Evolutionary conservation across 2,113 vertebrate genomes (phyloP), one percentile per base, ranked within the genome.

Genomic region (Apodemus sylvaticus): DNA sequence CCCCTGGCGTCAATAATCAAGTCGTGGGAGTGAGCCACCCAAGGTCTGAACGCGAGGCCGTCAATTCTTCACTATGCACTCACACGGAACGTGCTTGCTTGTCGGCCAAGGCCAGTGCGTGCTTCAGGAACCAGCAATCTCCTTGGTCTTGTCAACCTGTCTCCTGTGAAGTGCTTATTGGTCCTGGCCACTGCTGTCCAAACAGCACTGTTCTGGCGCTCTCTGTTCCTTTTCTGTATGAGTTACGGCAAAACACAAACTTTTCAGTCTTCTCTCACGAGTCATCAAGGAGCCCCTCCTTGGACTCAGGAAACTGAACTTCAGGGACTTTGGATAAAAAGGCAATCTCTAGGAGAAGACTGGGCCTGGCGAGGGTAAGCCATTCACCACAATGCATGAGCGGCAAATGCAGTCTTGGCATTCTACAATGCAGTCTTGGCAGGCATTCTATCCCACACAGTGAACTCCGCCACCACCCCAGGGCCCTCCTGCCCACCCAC

Each of bases 401-500:
- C 7, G 19, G 48, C 48, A 19, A 48, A 58, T 0, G 20, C 51
- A 17, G 29, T 74, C 62, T 78, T 16, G 20, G 6, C 5, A 24
- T n/a, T n/a, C n/a, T n/a, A 0, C 1, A 12, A 29, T 12, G 34
- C 48, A 51, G 17, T 74, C 62, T 78, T 16, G 20, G 6, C 5
- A 24, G 20, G 6, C 5, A 19, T 1, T 39, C 17, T 0, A 1
- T 34, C 48, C 77, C 73, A 29, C 42, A 13, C 4, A 11, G 71
- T 13, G 16, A 45, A 62, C 16, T 36, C 11, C 11, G 10, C 26
- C 17, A 73, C 26, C 51, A 22, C 29, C 31, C 26, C 58, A 0
- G 24, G 24, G 55, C 4, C 9, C 11, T 20, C 29, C 55, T 39
- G 22, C 2, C n/a, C 9, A 24, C 34, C 3, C 4, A 3, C 0